A percentile compares a stretch with the other conserved stretches of the same genome.
Evolutionary conservation across 2,113 vertebrate species (phyloP).

Genomic region (Cynopterus brachyotis): DNA sequence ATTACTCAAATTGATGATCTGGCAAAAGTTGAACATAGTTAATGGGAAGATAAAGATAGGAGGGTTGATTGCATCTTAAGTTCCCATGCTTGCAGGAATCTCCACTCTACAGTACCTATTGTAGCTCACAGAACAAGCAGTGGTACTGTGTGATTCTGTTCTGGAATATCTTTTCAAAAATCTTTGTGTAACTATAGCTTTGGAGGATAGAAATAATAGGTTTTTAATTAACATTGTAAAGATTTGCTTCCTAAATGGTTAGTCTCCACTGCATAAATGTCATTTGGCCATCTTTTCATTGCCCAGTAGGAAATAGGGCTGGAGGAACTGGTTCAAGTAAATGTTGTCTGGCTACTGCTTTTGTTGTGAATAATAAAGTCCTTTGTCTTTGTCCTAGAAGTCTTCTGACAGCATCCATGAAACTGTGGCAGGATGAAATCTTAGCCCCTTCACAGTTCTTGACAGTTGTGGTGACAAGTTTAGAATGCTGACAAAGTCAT

Average conservation of each 20-base stretch:
- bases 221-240: background rate
- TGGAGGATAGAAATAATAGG: background rate
- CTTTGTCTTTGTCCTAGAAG: background rate
- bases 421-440: background rate
- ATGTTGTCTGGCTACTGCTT: background rate
- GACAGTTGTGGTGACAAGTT: background rate
- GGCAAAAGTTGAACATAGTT: background rate
- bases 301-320: background rate
- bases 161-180: background rate
- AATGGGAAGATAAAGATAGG: background rate
- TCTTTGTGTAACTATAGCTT: background rate
- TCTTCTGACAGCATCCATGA: background rate
- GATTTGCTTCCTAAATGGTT: background rate
- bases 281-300: background rate
- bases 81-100: background rate
- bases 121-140: background rate
- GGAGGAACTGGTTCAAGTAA: background rate
- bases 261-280: background rate
- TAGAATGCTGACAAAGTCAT: background rate
- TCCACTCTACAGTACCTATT: background rate
- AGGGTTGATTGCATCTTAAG: background rate
- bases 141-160: background rate
- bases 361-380: background rate
- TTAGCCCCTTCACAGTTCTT: background rate
- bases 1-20: slow-evolving; percentile 11